Evolutionary conservation across 2,113 vertebrate genomes (phyloP).

Genomic region (Oryctolagus cuniculus): DNA sequence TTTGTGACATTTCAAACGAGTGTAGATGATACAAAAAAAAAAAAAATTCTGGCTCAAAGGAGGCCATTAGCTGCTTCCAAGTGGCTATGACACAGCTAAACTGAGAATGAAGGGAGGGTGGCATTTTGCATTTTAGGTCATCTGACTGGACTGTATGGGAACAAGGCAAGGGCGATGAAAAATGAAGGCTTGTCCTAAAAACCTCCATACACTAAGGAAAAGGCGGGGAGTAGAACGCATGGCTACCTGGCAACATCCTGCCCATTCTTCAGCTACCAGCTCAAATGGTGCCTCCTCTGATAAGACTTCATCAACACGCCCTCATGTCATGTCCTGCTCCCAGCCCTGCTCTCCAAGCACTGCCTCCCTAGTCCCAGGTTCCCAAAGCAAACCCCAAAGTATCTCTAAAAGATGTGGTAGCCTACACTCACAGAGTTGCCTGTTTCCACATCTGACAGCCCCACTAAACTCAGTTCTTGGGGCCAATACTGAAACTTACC

Average conservation of each 20-base stretch:
- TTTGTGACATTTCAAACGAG: neutral
- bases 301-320: neutral
- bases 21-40: neutral
- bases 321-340: neutral
- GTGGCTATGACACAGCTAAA: neutral
- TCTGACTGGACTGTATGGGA: neutral
- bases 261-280: neutral
- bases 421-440: neutral
- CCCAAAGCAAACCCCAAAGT: neutral
- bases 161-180: neutral
- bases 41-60: neutral
- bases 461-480: neutral
- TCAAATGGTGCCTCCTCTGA: neutral
- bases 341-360: neutral
- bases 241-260: neutral
- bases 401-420: neutral
- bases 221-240: neutral
- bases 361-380: neutral
- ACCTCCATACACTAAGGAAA: neutral
- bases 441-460: neutral
- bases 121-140: conserved; percentile 26
- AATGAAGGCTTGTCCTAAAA: neutral
- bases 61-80: neutral
- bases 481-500: neutral
- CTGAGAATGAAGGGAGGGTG: neutral